Conservation (phyloP, 2,888 invertebrate genomes). For the Malacosoma neustria region DNA sequence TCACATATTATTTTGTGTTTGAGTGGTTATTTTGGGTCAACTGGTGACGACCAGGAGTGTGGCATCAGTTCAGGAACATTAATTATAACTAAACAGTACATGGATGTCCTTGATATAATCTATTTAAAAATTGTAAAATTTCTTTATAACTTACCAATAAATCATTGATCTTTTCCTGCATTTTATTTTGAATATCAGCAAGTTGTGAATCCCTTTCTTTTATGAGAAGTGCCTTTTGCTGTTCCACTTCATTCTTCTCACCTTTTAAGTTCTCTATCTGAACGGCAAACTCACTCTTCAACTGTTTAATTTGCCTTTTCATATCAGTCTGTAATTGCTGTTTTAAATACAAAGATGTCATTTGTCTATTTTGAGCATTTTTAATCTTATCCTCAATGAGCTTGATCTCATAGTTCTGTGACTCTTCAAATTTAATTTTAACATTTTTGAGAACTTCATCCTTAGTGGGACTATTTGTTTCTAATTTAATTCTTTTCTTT, state of each 20-base stretch:
- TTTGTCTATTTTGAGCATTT: conserved; percentile 52
- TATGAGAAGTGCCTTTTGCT: conserved; percentile 51
- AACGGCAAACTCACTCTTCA: conserved; percentile 50
- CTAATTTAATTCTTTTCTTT: conserved; percentile 45
- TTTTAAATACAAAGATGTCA: conserved; percentile 47
- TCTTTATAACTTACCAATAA: conserved; percentile 33
- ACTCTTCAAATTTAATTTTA: conserved; percentile 55
- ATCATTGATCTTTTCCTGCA: conserved; percentile 46
- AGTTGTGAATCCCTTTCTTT: conserved; percentile 57
- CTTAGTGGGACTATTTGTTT: conserved; percentile 14
- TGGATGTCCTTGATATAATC: too few species aligned
- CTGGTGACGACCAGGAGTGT: too few species aligned
- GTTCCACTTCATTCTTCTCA: conserved; percentile 60
- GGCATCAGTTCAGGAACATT: too few species aligned
- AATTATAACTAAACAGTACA: too few species aligned
- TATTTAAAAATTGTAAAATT: too few species aligned
- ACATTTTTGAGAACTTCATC: conserved; percentile 40
- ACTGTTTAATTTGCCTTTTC: conserved; percentile 54
- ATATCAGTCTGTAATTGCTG: conserved; percentile 55
- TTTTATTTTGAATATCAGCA: conserved; percentile 35
- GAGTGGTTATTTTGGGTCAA: too few species aligned
- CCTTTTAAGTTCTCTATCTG: conserved; percentile 65
- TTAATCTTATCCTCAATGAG: conserved; percentile 57
- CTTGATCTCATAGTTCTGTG: conserved; percentile 52
- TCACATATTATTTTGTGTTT: too few species aligned